Evolutionary conservation across 2,888 invertebrate species (phyloP).

Genomic region (Drosophila antonietae): DNA sequence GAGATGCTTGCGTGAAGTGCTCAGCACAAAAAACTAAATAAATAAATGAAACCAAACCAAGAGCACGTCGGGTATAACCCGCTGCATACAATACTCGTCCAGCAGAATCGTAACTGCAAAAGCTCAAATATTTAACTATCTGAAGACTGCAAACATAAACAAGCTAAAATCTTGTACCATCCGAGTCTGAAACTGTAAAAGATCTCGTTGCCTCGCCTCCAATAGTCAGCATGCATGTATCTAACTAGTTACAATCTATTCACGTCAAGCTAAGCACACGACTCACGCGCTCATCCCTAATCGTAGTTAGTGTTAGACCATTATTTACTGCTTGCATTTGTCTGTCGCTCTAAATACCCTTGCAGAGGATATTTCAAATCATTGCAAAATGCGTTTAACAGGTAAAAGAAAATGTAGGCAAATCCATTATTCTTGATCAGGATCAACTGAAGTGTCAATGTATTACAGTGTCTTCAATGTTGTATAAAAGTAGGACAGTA

Average conservation of each 20-base stretch:
- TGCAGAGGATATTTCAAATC: background rate
- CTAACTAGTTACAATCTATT: background rate
- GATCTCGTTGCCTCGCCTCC: background rate
- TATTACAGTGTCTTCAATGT: background rate
- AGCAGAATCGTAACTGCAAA: background rate
- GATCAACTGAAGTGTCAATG: no score
- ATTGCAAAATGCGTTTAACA: background rate
- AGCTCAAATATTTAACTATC: background rate
- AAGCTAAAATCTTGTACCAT: no score
- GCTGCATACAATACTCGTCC: background rate
- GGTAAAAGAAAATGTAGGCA: no score
- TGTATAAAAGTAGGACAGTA: background rate
- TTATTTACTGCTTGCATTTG: constrained; percentile 41
- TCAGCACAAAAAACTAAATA: background rate
- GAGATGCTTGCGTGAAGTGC: constrained; percentile 20
- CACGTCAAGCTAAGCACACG: background rate
- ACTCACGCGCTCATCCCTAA: constrained; percentile 19
- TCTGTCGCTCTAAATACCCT: constrained; percentile 27
- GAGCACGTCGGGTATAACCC: background rate
- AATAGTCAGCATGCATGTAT: background rate
- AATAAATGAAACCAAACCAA: no score
- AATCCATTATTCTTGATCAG: background rate
- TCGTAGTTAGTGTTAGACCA: background rate
- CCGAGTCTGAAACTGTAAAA: background rate
- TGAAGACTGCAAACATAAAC: no score